Evolutionary conservation across 1,140 invertebrate species (phyloP), one percentile per base, ranked within the genome.

Genomic region (Mactra quadrangularis): DNA sequence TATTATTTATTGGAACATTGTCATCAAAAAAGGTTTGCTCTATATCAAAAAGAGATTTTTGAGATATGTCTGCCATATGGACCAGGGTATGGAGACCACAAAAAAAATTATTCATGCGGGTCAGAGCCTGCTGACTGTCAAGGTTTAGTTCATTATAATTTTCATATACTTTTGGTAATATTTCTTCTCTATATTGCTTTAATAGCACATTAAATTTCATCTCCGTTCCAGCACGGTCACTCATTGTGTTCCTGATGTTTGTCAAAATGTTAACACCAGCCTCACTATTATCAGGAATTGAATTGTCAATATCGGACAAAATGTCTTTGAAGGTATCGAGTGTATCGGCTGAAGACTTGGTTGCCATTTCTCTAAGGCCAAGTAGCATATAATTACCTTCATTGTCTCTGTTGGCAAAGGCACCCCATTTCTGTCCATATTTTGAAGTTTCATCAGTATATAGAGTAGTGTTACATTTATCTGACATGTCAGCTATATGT

Each of bases 41-140:
- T 27, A 76, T n/a, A 0, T 82, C 29, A 11, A 11, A 33, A 17
- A 85, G 22, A 19, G 60, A 25, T 31, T 75, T 52, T 22, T 85
- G 45, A 1, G 55, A 45, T 17, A 35, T 50, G 31, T 86, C 81
- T 66, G 74, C 84, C 53, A 86, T 59, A 29, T 74, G 31, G 11
- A 83, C 72, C 17, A 84, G 55, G 41, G 59, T 27, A 74, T 86
- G 81, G 1, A 86, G 70, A 22, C 76, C 76, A 79, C 45, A 79
- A 22, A 79, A 79, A 41, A 66, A 68, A 19, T 68, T 78, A 29
- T 74, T 81, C 81, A 83, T 64, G 15, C 35, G 15, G 9, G 0
- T 22, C 15, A 31, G 4, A n/a, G 45, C 27, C 22, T 64, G 55
- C n/a, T 76, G 3, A 1, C 22, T 41, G 27, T 77, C 45, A 0